phyloP scores from a whole-genome alignment of 2,888 invertebrate species.

The Orchestes rusci region DNA sequence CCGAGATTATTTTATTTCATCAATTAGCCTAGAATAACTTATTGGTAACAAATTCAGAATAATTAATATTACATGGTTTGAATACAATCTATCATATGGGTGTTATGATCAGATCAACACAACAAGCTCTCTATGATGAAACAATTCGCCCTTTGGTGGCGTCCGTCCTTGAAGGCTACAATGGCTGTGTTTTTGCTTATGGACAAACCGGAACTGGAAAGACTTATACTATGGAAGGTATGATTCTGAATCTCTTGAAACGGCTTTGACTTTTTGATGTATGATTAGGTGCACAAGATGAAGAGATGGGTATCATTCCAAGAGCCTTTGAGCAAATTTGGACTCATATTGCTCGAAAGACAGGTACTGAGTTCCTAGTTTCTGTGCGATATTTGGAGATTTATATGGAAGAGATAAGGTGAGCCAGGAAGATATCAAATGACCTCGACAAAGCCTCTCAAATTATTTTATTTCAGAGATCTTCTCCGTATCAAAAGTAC shows the following conservation, averaged over 20 bases:
- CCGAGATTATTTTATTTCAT: too few relatives aligned
- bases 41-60: too few relatives aligned
- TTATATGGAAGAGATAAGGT: conserved; percentile 85
- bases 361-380: conserved; percentile 92
- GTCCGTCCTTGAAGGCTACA: conserved; percentile 94
- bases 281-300: conserved; percentile 19
- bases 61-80: too few relatives aligned
- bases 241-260: conserved; percentile 24
- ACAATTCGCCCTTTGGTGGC: conserved; percentile 91
- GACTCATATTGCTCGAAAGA: conserved; percentile 82
- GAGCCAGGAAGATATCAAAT: conserved; percentile 26
- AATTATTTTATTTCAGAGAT: conserved; percentile 48
- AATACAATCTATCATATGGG: too few relatives aligned
- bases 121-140: conserved; percentile 92
- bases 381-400: conserved; percentile 96
- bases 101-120: conserved; percentile 73
- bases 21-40: too few relatives aligned
- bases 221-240: conserved; percentile 70
- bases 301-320: conserved; percentile 57
- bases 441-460: background rate
- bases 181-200: conserved; percentile 98
- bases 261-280: background rate
- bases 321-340: conserved; percentile 97
- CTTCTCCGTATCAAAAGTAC: conserved; percentile 54
- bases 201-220: conserved; percentile 98